Evolutionary conservation across 2,797 vertebrate genomes (phyloP).

Genomic region (Harpagifer antarcticus): DNA sequence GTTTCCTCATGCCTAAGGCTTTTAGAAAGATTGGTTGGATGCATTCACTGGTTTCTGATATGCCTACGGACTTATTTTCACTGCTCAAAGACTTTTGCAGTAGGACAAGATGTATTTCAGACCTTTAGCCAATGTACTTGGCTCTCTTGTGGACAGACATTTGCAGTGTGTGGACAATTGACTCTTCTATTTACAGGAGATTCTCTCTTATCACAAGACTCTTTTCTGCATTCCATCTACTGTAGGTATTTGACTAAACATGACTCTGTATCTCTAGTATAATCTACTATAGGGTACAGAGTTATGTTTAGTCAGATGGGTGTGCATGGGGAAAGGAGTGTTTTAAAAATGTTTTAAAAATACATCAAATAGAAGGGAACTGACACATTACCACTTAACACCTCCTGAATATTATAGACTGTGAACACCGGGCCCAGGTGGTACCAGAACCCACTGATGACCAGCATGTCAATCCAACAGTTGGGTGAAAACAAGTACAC

Average conservation of each 20-base stretch:
- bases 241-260: too few relatives aligned
- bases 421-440: background rate
- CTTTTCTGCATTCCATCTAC: too few relatives aligned
- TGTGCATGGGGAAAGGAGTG: too few relatives aligned
- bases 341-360: background rate
- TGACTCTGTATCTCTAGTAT: too few relatives aligned
- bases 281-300: too few relatives aligned
- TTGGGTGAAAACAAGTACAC: background rate
- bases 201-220: too few relatives aligned
- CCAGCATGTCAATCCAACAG: conserved; percentile 6
- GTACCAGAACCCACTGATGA: background rate
- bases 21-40: background rate
- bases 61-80: background rate
- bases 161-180: too few relatives aligned
- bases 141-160: too few relatives aligned
- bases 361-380: background rate
- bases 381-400: background rate
- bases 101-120: too few relatives aligned
- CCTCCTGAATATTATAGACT: background rate
- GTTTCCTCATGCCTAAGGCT: background rate
- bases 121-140: too few relatives aligned
- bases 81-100: background rate
- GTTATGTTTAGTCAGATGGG: too few relatives aligned
- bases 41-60: background rate
- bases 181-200: too few relatives aligned